Base-by-base conservation (phyloP, 2,113 vertebrate species). In the Syngnathus typhle region DNA sequence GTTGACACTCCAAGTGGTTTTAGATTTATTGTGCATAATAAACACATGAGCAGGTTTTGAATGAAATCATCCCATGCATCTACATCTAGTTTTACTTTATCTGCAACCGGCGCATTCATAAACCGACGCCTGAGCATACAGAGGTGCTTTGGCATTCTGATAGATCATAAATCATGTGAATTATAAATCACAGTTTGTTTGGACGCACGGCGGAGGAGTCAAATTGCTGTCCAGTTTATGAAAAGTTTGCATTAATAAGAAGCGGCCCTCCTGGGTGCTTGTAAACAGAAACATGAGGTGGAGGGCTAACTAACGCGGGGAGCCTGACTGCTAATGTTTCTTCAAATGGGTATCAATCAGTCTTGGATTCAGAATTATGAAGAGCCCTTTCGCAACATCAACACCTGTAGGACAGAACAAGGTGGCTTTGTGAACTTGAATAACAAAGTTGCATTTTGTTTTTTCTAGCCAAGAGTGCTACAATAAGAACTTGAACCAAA, bases 151-250 rank as follows among this genome's bases (percentile, higher is more conserved):
- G 67, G 76, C 72, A 73, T 79, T 80, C 76, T 73, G 76, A 86
- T 75, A 76, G 79, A 83, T 87, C 88, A 82, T 90, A 89, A 90
- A 91, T 90, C 87, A 89, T 61, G 79, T 72, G 87, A 89, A 90
- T 89, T 89, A 89, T 91, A 89, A 90, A 91, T 90, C 89, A 87
- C 36, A 65, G 88, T 88, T 88, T 91, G 89, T 90, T 91, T 91
- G 89, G 89, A 89, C 82, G 63, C 75, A 68, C 59, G 43, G 71
- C 1, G 58, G 84, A 84, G 75, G 82, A 87, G 79, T 74, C 79
- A 87, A 86, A 82, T 79, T 77, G 75, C 84, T 86, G 88, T 90
- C 89, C 91, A 84, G 88, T 91, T 90, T 89, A 89, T 87, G 88
- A 87, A 90, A 61, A 89, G 82, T 85, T 72, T 82, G 79, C 87